These are phyloP conservation scores for Acleris literana DNA, from an alignment of 2,888 invertebrate species.

Conservation along the genomic window DNA sequence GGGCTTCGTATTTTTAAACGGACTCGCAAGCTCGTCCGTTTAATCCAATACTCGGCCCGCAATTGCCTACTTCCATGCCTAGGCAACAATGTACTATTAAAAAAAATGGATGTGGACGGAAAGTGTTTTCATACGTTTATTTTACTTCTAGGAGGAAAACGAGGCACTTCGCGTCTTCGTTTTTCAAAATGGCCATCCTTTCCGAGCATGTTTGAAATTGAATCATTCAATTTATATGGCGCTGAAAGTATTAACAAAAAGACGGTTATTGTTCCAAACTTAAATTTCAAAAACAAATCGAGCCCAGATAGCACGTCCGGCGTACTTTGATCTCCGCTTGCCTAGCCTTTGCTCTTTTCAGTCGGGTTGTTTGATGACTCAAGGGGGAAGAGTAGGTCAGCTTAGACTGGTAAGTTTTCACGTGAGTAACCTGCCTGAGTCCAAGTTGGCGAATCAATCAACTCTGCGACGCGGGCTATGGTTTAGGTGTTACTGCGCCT, in stretches of 20 bases:
- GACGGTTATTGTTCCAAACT: constrained; percentile 25
- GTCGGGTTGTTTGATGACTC: constrained; percentile 36
- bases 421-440: constrained; percentile 78
- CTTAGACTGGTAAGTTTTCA: constrained; percentile 56
- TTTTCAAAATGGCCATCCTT: no score
- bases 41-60: no score
- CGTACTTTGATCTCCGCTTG: constrained; percentile 46
- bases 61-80: no score
- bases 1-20: no score
- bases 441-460: constrained; percentile 81
- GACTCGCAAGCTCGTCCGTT: no score
- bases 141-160: no score
- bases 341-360: constrained; percentile 41
- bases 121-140: no score
- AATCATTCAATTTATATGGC: no score
- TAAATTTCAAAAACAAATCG: constrained; percentile 55
- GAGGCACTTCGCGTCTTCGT: no score
- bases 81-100: no score
- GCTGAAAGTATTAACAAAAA: neutral
- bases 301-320: constrained; percentile 53
- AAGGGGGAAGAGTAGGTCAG: constrained; percentile 47
- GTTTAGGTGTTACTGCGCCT: constrained; percentile 63
- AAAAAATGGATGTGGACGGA: no score
- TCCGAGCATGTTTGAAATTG: no score
- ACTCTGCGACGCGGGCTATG: constrained; percentile 71